These are phyloP conservation scores for Noctua pronuba DNA, from an alignment of 2,888 invertebrate genomes.

Conservation along the genomic window DNA sequence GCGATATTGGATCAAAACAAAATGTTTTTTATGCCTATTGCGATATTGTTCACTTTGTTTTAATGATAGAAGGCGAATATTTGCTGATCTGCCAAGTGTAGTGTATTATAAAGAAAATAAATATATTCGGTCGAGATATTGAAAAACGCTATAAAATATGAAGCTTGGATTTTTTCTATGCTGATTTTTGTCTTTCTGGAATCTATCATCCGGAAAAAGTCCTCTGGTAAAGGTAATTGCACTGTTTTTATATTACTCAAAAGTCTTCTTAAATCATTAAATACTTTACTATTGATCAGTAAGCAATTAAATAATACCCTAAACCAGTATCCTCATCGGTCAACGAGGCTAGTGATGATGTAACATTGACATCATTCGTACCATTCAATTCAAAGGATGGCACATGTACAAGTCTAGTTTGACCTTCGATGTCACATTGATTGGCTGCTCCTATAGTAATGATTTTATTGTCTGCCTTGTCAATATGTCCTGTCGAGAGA, in stretches of 20 bases:
- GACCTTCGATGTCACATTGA: slow-evolving; percentile 73
- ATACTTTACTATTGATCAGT: neutral
- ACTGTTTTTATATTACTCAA: neutral
- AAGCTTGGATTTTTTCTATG: too few relatives aligned
- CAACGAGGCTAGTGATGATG: slow-evolving; percentile 77
- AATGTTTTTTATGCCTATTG: too few relatives aligned
- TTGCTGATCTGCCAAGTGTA: too few relatives aligned
- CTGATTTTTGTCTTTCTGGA: neutral
- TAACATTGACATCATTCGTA: slow-evolving; percentile 80
- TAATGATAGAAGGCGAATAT: too few relatives aligned
- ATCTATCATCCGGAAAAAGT: neutral
- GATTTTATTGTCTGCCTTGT: slow-evolving; percentile 50
- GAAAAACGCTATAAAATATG: neutral
- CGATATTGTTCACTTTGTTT: too few relatives aligned
- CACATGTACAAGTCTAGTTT: slow-evolving; percentile 34
- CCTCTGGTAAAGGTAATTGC: neutral
- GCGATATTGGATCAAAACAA: too few relatives aligned
- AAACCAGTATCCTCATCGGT: slow-evolving; percentile 66
- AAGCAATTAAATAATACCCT: slow-evolving; percentile 53
- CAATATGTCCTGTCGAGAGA: slow-evolving; percentile 12
- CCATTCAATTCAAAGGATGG: slow-evolving; percentile 69
- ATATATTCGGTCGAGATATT: neutral
- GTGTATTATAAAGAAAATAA: neutral
- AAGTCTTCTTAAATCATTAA: neutral
- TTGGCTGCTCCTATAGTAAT: slow-evolving; percentile 48